Conservation (phyloP, 2,888 invertebrate species). For the Eupithecia centaureata region DNA sequence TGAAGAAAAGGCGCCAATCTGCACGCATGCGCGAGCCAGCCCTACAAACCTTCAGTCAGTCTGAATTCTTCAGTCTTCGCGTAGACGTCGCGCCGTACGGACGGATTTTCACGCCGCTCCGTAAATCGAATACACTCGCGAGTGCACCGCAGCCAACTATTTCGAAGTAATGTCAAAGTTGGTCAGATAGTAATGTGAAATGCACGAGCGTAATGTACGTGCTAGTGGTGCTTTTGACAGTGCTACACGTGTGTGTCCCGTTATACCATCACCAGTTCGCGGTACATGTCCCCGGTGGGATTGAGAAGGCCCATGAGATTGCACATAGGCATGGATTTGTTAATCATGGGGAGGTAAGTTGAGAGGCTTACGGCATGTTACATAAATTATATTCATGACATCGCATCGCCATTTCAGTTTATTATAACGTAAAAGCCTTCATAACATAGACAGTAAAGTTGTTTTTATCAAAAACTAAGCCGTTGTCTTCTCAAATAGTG, state of each 20-base stretch:
- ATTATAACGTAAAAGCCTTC: neutral
- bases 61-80: conserved; percentile 61
- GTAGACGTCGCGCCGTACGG: conserved; percentile 52
- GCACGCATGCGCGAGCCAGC: conserved; percentile 42
- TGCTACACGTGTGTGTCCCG: conserved; percentile 76
- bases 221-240: conserved; percentile 73
- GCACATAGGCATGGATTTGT: conserved; percentile 78
- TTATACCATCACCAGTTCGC: conserved; percentile 86
- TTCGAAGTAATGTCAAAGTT: conserved; percentile 44
- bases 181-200: conserved; percentile 70
- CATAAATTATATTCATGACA: neutral
- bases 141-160: conserved; percentile 45
- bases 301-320: conserved; percentile 64
- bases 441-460: neutral
- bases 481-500: neutral
- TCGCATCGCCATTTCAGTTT: neutral
- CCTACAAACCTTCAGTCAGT: conserved; percentile 36
- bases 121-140: conserved; percentile 40
- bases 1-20: conserved; percentile 80
- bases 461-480: neutral
- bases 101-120: conserved; percentile 52
- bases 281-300: conserved; percentile 87
- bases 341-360: conserved; percentile 79
- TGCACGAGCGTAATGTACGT: conserved; percentile 77
- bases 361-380: conserved; percentile 5